These are phyloP conservation scores for Drosophila serrata DNA, from an alignment of 1,140 invertebrate genomes.

Conservation along the genomic window DNA sequence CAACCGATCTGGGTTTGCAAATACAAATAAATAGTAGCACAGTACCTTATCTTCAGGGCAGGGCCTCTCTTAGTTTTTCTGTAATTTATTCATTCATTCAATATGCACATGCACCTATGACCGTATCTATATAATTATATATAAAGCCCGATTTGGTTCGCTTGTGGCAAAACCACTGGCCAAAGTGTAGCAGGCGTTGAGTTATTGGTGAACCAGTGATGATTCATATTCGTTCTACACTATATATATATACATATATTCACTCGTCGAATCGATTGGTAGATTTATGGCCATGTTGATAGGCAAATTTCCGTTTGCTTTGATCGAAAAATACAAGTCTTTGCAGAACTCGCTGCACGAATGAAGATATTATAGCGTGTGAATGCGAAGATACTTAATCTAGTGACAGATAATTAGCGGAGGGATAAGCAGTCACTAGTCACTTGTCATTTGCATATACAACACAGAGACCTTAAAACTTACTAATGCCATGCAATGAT, in stretches of 20 bases:
- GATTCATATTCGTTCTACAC: slow-evolving; percentile 24
- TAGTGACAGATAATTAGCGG: slow-evolving; percentile 34
- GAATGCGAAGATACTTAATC: slow-evolving; percentile 38
- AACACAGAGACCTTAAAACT: not conserved
- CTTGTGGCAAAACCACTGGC: slow-evolving; percentile 61
- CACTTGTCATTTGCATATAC: not conserved
- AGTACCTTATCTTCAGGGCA: slow-evolving; percentile 19
- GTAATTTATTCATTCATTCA: slow-evolving; percentile 46
- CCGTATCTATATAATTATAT: slow-evolving; percentile 76
- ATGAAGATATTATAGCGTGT: slow-evolving; percentile 39
- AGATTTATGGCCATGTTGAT: slow-evolving; percentile 80
- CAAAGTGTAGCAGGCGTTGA: slow-evolving; percentile 62
- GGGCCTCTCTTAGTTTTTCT: not conserved
- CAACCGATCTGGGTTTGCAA: slow-evolving; percentile 16
- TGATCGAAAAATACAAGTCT: slow-evolving; percentile 16
- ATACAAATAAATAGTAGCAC: too few species aligned
- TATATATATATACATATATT: too few species aligned
- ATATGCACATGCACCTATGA: slow-evolving; percentile 49
- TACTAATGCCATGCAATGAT: not conserved
- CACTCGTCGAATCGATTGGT: slow-evolving; percentile 38
- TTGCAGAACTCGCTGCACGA: slow-evolving; percentile 9
- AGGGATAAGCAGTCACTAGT: slow-evolving; percentile 22
- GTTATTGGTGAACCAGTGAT: slow-evolving; percentile 34
- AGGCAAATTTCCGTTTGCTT: slow-evolving; percentile 67
- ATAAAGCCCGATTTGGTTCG: slow-evolving; percentile 69